These are phyloP conservation scores for Eueides isabella DNA, from an alignment of 1,140 invertebrate species.

Conservation along the genomic window DNA sequence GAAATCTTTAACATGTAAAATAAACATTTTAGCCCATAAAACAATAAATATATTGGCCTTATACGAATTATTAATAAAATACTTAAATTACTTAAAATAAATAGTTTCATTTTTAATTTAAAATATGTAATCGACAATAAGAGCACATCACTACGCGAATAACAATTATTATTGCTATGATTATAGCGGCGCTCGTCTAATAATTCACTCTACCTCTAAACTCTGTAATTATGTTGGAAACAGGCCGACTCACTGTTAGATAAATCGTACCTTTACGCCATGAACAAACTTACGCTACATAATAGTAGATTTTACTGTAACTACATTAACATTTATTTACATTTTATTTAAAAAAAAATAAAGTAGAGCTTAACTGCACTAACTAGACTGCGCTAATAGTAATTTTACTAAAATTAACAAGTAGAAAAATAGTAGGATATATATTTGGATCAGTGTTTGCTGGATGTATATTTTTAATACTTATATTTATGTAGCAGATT, in stretches of 20 bases:
- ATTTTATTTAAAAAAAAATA: constrained; percentile 9
- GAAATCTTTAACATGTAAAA: too few relatives aligned
- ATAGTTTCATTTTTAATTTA: neutral
- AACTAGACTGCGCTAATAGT: neutral
- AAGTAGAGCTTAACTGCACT: neutral
- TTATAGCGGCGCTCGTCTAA: constrained; percentile 73
- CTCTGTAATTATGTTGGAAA: constrained; percentile 79
- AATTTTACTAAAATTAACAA: too few relatives aligned
- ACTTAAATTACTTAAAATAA: neutral
- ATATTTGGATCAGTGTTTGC: too few relatives aligned
- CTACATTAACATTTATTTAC: constrained; percentile 73
- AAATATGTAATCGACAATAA: constrained; percentile 10
- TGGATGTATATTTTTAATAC: too few relatives aligned
- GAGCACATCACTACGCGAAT: constrained; percentile 58
- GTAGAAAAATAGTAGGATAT: too few relatives aligned
- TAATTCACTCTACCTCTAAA: constrained; percentile 78
- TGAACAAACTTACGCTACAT: constrained; percentile 20
- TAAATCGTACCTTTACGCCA: constrained; percentile 56
- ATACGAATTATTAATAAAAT: neutral
- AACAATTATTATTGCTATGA: constrained; percentile 78
- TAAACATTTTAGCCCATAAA: too few relatives aligned
- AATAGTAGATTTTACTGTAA: constrained; percentile 32
- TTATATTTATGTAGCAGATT: too few relatives aligned
- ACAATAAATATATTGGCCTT: neutral
- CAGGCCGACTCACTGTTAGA: constrained; percentile 75